Conservation (phyloP, 1,140 invertebrate genomes). For the Drosophila littoralis region DNA sequence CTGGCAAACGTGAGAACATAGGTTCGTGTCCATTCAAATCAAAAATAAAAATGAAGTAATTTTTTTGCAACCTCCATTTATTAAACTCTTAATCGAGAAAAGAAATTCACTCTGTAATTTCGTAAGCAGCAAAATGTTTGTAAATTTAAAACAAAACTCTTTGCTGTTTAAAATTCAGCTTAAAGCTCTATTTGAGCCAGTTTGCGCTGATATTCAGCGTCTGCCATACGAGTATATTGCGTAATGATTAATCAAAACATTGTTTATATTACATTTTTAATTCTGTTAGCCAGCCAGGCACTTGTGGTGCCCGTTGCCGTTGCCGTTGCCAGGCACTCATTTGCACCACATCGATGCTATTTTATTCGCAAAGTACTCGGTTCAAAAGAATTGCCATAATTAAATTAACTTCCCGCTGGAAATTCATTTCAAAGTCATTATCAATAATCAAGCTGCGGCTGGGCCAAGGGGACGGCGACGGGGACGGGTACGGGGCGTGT, state of each 20-base stretch:
- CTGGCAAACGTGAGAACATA: too few relatives aligned
- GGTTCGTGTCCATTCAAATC: too few relatives aligned
- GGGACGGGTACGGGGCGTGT: not conserved
- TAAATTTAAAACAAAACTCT: too few relatives aligned
- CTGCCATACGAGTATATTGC: not conserved
- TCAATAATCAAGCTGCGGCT: slow-evolving; percentile 68
- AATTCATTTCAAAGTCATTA: slow-evolving; percentile 80
- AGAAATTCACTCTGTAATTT: too few relatives aligned
- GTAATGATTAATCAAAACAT: slow-evolving; percentile 5
- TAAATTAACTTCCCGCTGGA: slow-evolving; percentile 76
- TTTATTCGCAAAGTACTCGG: slow-evolving; percentile 10
- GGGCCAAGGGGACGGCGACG: not conserved
- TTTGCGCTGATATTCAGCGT: not conserved
- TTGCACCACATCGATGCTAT: slow-evolving; percentile 9
- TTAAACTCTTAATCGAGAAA: too few relatives aligned
- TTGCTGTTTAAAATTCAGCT: not conserved
- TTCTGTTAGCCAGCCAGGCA: not conserved
- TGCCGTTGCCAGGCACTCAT: slow-evolving; percentile 8
- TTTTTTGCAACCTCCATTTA: too few relatives aligned
- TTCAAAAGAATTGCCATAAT: slow-evolving; percentile 72
- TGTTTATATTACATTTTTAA: slow-evolving; percentile 5
- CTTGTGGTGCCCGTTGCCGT: not conserved
- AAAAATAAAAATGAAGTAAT: too few relatives aligned
- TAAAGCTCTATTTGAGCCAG: not conserved
- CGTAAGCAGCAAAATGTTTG: too few relatives aligned